Evolutionary conservation across 2,797 vertebrate species (phyloP).

Genomic region (Hippopotamyrus pictus): DNA sequence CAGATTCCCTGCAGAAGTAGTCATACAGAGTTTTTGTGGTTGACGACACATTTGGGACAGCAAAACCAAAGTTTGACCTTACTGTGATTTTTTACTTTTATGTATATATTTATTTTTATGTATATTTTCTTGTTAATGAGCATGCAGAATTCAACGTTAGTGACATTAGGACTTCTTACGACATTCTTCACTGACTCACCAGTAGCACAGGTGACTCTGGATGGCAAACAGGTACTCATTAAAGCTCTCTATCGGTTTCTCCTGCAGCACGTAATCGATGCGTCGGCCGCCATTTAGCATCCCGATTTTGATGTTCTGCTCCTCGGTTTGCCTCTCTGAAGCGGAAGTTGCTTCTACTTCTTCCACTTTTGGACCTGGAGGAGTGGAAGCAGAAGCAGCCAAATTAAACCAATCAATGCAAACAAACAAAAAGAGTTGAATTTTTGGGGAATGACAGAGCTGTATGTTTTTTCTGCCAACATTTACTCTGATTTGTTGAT

Average conservation of each 20-base stretch:
- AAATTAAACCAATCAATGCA: not conserved
- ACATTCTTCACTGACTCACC: slow-evolving; percentile 46
- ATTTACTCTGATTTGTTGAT: not conserved
- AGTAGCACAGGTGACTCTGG: slow-evolving; percentile 73
- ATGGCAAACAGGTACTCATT: slow-evolving; percentile 74
- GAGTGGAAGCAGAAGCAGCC: not conserved
- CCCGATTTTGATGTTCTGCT: slow-evolving; percentile 52
- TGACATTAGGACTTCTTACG: not conserved
- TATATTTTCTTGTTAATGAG: too few species aligned
- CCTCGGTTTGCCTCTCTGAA: slow-evolving; percentile 31
- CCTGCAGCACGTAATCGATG: slow-evolving; percentile 74
- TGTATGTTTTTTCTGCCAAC: not conserved
- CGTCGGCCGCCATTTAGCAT: slow-evolving; percentile 68
- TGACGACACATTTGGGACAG: not conserved
- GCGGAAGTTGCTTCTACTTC: not conserved
- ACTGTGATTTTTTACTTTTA: not conserved
- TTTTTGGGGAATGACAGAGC: not conserved
- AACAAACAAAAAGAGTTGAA: not conserved
- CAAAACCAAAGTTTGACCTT: not conserved
- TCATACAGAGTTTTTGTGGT: not conserved
- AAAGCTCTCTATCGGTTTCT: slow-evolving; percentile 76
- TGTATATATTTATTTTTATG: too few species aligned
- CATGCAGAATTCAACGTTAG: not conserved
- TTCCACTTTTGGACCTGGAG: slow-evolving; percentile 13
- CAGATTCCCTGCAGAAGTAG: slow-evolving; percentile 60